Conservation (phyloP, 2,113 vertebrate genomes). For the Gorsachius goisagi region DNA sequence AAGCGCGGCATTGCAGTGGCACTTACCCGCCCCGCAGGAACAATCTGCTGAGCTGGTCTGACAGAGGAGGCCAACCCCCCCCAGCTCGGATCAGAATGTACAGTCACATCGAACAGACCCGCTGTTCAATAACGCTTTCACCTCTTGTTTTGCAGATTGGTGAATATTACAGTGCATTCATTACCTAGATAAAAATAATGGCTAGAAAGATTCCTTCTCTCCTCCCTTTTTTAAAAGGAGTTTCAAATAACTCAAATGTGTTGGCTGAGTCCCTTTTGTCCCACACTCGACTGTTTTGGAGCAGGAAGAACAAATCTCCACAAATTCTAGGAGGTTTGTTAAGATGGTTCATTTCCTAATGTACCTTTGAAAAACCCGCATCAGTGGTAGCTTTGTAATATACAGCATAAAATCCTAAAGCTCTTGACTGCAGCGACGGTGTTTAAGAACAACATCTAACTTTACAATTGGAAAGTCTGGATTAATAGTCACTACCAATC, state of each 20-base stretch:
- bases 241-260: background rate
- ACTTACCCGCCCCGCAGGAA: background rate
- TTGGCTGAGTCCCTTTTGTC: background rate
- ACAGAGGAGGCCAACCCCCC: no score
- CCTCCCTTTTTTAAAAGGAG: background rate
- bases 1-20: accelerated
- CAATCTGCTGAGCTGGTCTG: background rate
- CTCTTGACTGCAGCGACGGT: background rate
- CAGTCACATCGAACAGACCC: background rate
- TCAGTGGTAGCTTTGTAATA: background rate
- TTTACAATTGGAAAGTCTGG: background rate
- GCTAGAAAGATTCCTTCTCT: background rate
- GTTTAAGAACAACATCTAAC: background rate
- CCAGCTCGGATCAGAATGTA: background rate
- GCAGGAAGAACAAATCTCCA: background rate
- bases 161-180: background rate
- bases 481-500: background rate
- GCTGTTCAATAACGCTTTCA: background rate
- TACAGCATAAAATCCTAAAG: background rate
- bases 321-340: background rate
- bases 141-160: background rate
- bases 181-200: accelerated
- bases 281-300: background rate
- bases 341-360: background rate
- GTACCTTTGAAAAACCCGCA: background rate